phyloP scores from a whole-genome alignment of 2,797 vertebrate species.

The Falco berigora region DNA sequence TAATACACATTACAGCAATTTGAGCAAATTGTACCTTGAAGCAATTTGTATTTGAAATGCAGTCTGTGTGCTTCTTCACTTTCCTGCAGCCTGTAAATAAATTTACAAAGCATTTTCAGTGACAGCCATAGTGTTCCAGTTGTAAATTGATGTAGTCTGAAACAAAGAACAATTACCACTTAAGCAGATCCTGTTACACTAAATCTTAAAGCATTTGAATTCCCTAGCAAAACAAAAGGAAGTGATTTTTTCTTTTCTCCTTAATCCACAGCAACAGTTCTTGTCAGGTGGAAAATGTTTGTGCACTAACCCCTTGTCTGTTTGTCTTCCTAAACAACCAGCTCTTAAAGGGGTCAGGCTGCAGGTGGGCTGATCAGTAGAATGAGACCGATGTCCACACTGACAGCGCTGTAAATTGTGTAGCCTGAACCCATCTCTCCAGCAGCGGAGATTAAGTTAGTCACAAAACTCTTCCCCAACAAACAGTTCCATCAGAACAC shows the following conservation, averaged over 20 bases:
- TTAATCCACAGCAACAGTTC: background rate
- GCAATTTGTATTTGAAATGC: conserved; percentile 55
- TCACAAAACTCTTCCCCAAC: background rate
- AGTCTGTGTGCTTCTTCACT: conserved; percentile 19
- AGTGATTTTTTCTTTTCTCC: background rate
- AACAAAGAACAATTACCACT: conserved; percentile 56
- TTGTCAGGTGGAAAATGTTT: background rate
- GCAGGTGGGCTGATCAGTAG: background rate
- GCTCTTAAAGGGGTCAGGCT: rapidly evolving
- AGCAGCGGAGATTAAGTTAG: rapidly evolving
- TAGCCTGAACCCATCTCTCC: background rate
- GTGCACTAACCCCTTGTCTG: background rate
- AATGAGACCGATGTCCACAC: rapidly evolving
- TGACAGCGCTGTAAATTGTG: rapidly evolving
- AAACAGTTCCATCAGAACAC: background rate
- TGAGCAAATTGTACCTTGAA: conserved; percentile 62
- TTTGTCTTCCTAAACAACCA: background rate
- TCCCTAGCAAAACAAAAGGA: conserved; percentile 18
- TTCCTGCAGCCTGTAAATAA: conserved; percentile 46
- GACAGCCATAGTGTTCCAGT: conserved; percentile 35
- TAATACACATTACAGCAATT: conserved; percentile 60
- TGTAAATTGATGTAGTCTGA: conserved; percentile 50
- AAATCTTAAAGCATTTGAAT: conserved; percentile 46
- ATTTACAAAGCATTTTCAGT: conserved; percentile 35
- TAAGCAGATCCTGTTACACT: conserved; percentile 32